Evolutionary conservation across 2,113 vertebrate genomes (phyloP).

Genomic region (Nanorana parkeri): DNA sequence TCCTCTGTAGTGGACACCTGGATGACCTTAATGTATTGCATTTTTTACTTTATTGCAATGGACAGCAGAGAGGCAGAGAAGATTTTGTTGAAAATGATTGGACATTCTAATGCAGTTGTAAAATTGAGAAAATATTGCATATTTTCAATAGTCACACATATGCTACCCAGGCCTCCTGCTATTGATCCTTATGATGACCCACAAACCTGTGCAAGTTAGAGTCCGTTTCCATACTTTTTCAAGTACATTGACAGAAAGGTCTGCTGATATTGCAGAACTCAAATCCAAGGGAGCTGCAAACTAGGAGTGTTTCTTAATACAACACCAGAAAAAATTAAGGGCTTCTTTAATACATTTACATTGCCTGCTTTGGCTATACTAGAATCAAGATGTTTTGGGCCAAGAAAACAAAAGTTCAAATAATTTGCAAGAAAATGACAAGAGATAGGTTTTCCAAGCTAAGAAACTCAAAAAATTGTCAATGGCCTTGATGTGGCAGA

Average conservation of each 20-base stretch:
- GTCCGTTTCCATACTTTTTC: not conserved
- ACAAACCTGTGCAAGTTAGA: not conserved
- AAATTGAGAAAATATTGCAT: too few species aligned
- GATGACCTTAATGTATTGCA: not conserved
- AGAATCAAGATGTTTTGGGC: constrained; percentile 23
- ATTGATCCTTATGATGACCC: not conserved
- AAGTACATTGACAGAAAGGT: not conserved
- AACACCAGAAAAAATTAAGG: not conserved
- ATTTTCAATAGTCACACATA: not conserved
- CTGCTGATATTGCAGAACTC: not conserved
- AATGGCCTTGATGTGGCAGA: not conserved
- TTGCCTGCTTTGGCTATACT: not conserved
- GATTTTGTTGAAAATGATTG: too few species aligned
- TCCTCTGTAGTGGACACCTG: not conserved
- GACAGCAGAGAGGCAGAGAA: too few species aligned
- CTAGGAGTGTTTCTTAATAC: not conserved
- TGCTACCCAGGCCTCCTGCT: not conserved
- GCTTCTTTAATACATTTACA: not conserved
- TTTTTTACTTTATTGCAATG: not conserved
- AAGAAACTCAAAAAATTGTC: not conserved
- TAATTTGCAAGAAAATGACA: constrained; percentile 18
- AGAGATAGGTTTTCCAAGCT: not conserved
- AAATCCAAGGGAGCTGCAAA: not conserved
- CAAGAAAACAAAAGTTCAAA: constrained; percentile 14
- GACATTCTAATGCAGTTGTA: too few species aligned